Evolutionary conservation across 1,140 invertebrate genomes (phyloP).

Genomic region (Atta cephalotes): DNA sequence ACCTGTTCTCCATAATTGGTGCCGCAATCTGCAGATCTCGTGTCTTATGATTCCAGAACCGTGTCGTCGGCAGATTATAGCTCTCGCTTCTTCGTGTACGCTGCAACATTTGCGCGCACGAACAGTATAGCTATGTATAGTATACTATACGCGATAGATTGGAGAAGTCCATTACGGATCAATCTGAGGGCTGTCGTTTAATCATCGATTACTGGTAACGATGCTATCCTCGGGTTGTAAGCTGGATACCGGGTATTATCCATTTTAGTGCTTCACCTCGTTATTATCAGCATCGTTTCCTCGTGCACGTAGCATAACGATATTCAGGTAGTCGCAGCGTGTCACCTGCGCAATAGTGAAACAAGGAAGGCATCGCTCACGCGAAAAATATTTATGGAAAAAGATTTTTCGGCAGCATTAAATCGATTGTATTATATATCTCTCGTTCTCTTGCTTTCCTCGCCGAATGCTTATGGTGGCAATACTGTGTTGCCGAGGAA

Average conservation of each 20-base stretch:
- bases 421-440: not conserved
- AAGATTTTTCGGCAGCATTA: not conserved
- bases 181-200: slow-evolving; percentile 54
- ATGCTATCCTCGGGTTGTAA: slow-evolving; percentile 26
- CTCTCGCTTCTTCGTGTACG: slow-evolving; percentile 6
- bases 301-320: slow-evolving; percentile 4
- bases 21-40: slow-evolving; percentile 26
- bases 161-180: slow-evolving; percentile 58
- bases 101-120: not conserved
- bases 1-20: slow-evolving; percentile 21
- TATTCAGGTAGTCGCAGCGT: not conserved
- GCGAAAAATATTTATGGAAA: not conserved
- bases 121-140: not conserved
- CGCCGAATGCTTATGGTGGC: not conserved
- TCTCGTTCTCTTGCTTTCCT: not conserved
- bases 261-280: slow-evolving; percentile 46
- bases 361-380: not conserved
- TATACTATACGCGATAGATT: slow-evolving; percentile 14
- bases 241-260: slow-evolving; percentile 52
- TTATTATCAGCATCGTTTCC: slow-evolving; percentile 38
- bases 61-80: slow-evolving; percentile 4
- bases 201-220: slow-evolving; percentile 54
- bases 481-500: not conserved
- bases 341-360: not conserved
- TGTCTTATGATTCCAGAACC: slow-evolving; percentile 28